phyloP scores from a whole-genome alignment of 2,888 invertebrate species.

The Galerucella pusilla region DNA sequence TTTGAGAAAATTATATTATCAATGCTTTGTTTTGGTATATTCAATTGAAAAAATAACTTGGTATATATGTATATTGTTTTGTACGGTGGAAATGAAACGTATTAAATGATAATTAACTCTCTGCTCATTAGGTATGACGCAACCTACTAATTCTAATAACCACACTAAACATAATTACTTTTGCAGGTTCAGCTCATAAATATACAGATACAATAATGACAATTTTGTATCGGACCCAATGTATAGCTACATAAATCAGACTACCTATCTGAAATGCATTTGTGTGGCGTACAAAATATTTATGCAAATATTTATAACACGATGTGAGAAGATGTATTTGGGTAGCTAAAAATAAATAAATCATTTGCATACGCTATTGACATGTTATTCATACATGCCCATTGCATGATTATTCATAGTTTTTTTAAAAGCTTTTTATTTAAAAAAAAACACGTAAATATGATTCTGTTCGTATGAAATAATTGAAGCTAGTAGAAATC shows the following conservation, averaged over 20 bases:
- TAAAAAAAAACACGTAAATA: too few relatives aligned
- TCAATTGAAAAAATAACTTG: neutral
- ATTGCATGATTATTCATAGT: too few relatives aligned
- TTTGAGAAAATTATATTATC: too few relatives aligned
- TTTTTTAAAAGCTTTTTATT: too few relatives aligned
- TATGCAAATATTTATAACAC: slow-evolving; percentile 26
- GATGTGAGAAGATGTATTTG: neutral
- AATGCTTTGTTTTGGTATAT: too few relatives aligned
- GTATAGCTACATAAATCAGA: slow-evolving; percentile 35
- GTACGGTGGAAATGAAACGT: neutral
- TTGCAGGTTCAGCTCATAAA: slow-evolving; percentile 27
- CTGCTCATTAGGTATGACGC: slow-evolving; percentile 1
- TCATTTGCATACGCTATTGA: too few relatives aligned
- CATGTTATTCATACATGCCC: too few relatives aligned
- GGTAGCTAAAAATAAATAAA: too few relatives aligned
- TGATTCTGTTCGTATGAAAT: too few relatives aligned
- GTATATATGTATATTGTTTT: neutral
- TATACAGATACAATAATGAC: slow-evolving; percentile 35
- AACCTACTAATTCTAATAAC: slow-evolving; percentile 37
- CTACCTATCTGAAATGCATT: slow-evolving; percentile 31
- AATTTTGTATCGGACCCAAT: slow-evolving; percentile 34
- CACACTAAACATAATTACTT: slow-evolving; percentile 39
- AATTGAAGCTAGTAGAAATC: too few relatives aligned
- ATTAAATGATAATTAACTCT: neutral
- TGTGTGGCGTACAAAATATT: slow-evolving; percentile 28